Conservation (phyloP, 2,113 vertebrate genomes). For the Psettodes erumei region DNA sequence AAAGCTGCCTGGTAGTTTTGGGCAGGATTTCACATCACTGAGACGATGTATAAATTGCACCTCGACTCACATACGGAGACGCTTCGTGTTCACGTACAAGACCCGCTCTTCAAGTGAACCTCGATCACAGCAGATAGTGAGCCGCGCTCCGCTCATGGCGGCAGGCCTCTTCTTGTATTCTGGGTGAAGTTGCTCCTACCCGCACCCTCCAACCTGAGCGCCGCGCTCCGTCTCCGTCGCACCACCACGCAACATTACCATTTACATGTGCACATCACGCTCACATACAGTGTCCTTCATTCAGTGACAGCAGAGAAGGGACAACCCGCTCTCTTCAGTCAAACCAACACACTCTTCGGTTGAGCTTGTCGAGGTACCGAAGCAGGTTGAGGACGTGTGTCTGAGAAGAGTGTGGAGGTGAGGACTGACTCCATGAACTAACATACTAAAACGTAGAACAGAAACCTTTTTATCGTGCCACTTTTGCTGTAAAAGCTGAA, state of each 20-base stretch:
- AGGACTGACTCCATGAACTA: background rate
- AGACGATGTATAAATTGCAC: rapidly evolving
- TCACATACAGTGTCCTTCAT: slow-evolving; percentile 37
- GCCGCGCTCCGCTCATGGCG: background rate
- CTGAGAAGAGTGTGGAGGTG: background rate
- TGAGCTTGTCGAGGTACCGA: slow-evolving; percentile 20
- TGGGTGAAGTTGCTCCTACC: background rate
- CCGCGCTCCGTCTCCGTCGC: too few species aligned
- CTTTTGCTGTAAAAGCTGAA: slow-evolving; percentile 48
- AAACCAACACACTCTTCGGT: slow-evolving; percentile 18
- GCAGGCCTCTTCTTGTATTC: background rate
- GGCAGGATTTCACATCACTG: slow-evolving; percentile 27
- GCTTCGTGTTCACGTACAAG: slow-evolving; percentile 43
- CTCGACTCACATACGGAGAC: slow-evolving; percentile 37
- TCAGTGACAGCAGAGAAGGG: background rate
- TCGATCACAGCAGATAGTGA: slow-evolving; percentile 6
- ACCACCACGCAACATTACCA: background rate
- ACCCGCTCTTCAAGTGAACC: slow-evolving; percentile 13
- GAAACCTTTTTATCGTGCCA: slow-evolving; percentile 19
- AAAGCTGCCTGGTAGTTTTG: slow-evolving; percentile 3
- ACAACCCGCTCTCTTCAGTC: slow-evolving; percentile 7
- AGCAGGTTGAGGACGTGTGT: background rate
- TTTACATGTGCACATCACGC: background rate
- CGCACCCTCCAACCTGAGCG: rapidly evolving
- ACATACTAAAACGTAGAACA: slow-evolving; percentile 10